phyloP scores from a whole-genome alignment of 1,140 invertebrate species.

The Drosophila pectinifera region DNA sequence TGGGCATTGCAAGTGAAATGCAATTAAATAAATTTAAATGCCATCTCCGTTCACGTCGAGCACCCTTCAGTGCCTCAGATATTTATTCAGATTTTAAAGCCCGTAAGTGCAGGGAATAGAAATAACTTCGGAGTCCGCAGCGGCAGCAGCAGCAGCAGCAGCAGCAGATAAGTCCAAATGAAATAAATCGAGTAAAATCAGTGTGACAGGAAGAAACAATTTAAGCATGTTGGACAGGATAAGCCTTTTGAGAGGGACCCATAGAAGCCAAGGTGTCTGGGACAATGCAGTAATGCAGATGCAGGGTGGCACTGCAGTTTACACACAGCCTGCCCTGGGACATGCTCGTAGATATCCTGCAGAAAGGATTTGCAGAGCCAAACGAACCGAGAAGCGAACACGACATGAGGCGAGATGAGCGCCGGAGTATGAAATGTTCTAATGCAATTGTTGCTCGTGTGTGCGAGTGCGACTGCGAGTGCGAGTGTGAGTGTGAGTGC shows the following conservation, averaged over 20 bases:
- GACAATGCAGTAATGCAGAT: slow-evolving; percentile 71
- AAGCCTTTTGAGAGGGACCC: slow-evolving; percentile 55
- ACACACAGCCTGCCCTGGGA: slow-evolving; percentile 59
- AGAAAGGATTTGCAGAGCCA: slow-evolving; percentile 75
- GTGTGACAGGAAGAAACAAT: slow-evolving; percentile 82
- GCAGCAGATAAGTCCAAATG: slow-evolving; percentile 59
- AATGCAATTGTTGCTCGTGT: slow-evolving; percentile 67
- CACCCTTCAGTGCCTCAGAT: slow-evolving; percentile 39
- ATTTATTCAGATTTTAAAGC: slow-evolving; percentile 74
- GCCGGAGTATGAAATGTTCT: slow-evolving; percentile 60
- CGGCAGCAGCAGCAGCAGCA: slow-evolving; percentile 21
- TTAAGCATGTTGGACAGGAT: slow-evolving; percentile 82
- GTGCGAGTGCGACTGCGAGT: no score
- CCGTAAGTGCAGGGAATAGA: slow-evolving; percentile 56
- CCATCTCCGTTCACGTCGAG: slow-evolving; percentile 31
- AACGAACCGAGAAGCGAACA: slow-evolving; percentile 81
- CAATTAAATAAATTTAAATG: slow-evolving; percentile 67
- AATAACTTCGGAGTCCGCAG: slow-evolving; percentile 54
- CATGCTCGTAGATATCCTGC: slow-evolving; percentile 66
- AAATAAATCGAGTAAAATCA: slow-evolving; percentile 82
- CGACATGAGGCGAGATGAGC: slow-evolving; percentile 42
- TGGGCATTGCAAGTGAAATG: slow-evolving; percentile 45
- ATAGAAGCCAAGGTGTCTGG: slow-evolving; percentile 64
- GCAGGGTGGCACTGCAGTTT: slow-evolving; percentile 55
- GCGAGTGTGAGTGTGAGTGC: no score